Conservation (phyloP, 2,888 invertebrate genomes). For the Hymenopus coronatus region DNA sequence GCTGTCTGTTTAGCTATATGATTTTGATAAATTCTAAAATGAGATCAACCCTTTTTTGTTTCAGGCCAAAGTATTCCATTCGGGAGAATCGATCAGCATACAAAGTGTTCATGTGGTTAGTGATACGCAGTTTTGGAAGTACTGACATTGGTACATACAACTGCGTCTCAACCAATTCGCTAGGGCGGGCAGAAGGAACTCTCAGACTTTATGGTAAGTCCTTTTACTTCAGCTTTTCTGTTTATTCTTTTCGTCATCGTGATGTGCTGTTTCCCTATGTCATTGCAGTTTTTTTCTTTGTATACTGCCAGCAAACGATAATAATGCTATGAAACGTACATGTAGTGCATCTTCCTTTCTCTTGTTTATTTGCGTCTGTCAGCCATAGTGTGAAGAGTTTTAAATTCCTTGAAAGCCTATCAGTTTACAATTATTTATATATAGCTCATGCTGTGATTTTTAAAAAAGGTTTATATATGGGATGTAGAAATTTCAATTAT, state of each 20-base stretch:
- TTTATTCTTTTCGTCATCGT: neutral
- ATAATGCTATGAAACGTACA: too few species aligned
- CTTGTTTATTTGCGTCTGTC: too few species aligned
- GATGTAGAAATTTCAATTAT: too few species aligned
- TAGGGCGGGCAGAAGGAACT: constrained; percentile 74
- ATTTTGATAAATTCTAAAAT: neutral
- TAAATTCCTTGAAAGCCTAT: too few species aligned
- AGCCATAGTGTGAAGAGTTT: too few species aligned
- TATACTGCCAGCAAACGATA: neutral
- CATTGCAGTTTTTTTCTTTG: neutral
- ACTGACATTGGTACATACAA: constrained; percentile 72
- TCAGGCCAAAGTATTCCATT: constrained; percentile 73
- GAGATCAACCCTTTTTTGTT: constrained; percentile 35
- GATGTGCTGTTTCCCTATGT: neutral
- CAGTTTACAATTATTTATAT: too few species aligned
- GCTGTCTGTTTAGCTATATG: neutral
- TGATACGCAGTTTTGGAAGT: constrained; percentile 58
- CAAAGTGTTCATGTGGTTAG: constrained; percentile 72
- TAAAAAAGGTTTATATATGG: too few species aligned
- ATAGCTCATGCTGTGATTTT: too few species aligned
- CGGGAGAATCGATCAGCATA: constrained; percentile 69
- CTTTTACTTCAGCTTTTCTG: neutral
- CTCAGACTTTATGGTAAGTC: constrained; percentile 67
- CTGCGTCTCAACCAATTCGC: constrained; percentile 76
- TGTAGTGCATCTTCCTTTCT: too few species aligned